phyloP scores from a whole-genome alignment of 2,797 vertebrate genomes.

The Chaunax sp. region DNA sequence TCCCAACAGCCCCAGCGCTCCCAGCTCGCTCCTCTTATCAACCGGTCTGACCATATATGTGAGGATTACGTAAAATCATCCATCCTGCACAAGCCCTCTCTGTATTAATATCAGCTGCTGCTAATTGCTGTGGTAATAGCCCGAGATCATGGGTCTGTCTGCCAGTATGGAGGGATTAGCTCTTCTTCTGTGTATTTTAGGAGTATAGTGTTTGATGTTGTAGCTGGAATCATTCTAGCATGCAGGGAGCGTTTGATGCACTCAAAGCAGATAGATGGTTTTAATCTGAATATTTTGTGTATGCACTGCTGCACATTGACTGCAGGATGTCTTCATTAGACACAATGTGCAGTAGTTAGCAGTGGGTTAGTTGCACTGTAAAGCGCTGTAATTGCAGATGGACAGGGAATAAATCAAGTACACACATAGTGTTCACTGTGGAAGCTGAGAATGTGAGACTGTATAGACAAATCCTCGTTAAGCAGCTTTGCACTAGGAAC shows the following conservation, averaged over 20 bases:
- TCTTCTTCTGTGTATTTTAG: background rate
- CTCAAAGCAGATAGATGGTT: slow-evolving; percentile 7
- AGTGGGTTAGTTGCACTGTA: slow-evolving; percentile 6
- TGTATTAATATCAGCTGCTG: slow-evolving; percentile 17
- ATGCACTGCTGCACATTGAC: background rate
- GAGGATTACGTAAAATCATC: slow-evolving; percentile 14
- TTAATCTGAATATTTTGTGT: background rate
- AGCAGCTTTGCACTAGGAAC: slow-evolving; percentile 77
- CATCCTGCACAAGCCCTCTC: slow-evolving; percentile 9
- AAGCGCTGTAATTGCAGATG: slow-evolving; percentile 56
- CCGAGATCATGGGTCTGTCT: background rate
- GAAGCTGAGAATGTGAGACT: slow-evolving; percentile 58
- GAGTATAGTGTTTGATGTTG: slow-evolving; percentile 2
- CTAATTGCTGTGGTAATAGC: slow-evolving; percentile 23
- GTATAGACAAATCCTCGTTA: slow-evolving; percentile 72
- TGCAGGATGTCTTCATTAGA: slow-evolving; percentile 12
- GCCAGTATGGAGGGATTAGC: background rate
- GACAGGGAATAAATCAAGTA: slow-evolving; percentile 34
- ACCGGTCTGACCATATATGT: slow-evolving; percentile 40
- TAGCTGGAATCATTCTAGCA: background rate
- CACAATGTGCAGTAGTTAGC: background rate
- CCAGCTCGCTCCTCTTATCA: slow-evolving; percentile 39
- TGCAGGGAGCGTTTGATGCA: slow-evolving; percentile 12
- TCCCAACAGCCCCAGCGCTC: too few relatives aligned
- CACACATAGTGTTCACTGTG: slow-evolving; percentile 25